Evolutionary conservation across 2,797 vertebrate species (phyloP), one percentile per base, ranked within the genome.

Genomic region (Anguilla pacifica): DNA sequence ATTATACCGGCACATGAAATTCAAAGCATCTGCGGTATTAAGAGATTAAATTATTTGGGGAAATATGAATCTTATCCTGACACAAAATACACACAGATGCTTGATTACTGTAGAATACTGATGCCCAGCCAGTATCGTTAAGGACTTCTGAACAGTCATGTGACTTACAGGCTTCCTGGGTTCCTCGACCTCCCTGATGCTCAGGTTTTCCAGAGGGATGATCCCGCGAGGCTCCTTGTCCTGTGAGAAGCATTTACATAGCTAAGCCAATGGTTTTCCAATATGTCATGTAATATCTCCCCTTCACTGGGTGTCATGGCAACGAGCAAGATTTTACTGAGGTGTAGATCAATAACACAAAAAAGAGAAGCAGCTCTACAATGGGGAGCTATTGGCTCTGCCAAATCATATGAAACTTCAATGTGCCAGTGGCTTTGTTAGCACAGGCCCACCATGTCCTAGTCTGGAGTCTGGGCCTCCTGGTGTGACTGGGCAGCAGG

Each of bases 181-280:
- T 92, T 99, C 98, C 25, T 99, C 98, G 13, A 99, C 98, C 93
- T 99, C 98, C 94, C 98, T 93, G 93, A 99, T 99, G 89, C 98
- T 99, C 87, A 99, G 97, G 92, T 99, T 99, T 91, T 99, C 98
- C 93, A 99, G 95, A 0, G 98, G 98, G 93, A 99, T 99, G 90
- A 99, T 99, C 43, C 98, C 98, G 92, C 98, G 94, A 84, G 98
- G 98, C 92, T 99, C 98, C 94, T 99, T 99, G 89, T 99, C 98
- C 98, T 99, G 89, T 25, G 87, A 88, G 92, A 84, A 43, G 67
- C 5, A 49, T 43, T 9, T 72, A 85, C 19, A 87, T 3, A 72
- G 46, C 43, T 72, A 49, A 72, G 31, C 46, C 79, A 51, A 22
- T 46, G 6, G 10, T 77, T 49, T 46, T 81, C 5, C 39, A 6